Conservation (phyloP, 2,888 invertebrate genomes). For the Lydus trimaculatus region DNA sequence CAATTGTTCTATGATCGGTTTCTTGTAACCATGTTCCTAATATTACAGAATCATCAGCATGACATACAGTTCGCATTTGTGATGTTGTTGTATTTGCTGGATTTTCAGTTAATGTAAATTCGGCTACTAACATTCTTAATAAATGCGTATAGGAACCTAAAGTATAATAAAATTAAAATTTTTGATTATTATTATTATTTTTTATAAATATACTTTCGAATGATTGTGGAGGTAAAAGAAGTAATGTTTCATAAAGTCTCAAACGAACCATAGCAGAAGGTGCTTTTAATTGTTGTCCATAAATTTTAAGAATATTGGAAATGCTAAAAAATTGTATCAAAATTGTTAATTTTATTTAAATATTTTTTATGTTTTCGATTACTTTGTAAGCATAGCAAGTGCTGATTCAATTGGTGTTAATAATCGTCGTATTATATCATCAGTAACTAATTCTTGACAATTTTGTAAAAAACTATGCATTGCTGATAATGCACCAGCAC, state of each 20-base stretch:
- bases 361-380: constrained; percentile 50
- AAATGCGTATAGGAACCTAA: constrained; percentile 84
- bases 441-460: constrained; percentile 89
- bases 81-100: constrained; percentile 91
- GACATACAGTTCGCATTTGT: constrained; percentile 80
- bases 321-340: constrained; percentile 72
- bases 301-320: constrained; percentile 82
- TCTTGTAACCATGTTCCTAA: constrained; percentile 95
- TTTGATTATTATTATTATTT: neutral
- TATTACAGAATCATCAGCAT: constrained; percentile 89
- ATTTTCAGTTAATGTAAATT: constrained; percentile 94
- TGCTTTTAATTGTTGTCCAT: constrained; percentile 92
- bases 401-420: constrained; percentile 95
- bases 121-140: constrained; percentile 89
- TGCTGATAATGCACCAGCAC: constrained; percentile 95
- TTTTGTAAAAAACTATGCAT: constrained; percentile 92
- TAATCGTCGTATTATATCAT: constrained; percentile 89
- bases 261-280: constrained; percentile 93
- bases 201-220: constrained; percentile 71
- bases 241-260: constrained; percentile 88
- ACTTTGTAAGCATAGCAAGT: constrained; percentile 94
- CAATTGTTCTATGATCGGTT: constrained; percentile 94
- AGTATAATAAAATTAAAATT: constrained; percentile 20
- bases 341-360: constrained; percentile 4
- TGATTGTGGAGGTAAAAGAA: constrained; percentile 78